Percentiles rank a stretch among this genome's conserved stretches.
Conservation (phyloP, 1,140 invertebrate species). For the Metaphire vulgaris region DNA sequence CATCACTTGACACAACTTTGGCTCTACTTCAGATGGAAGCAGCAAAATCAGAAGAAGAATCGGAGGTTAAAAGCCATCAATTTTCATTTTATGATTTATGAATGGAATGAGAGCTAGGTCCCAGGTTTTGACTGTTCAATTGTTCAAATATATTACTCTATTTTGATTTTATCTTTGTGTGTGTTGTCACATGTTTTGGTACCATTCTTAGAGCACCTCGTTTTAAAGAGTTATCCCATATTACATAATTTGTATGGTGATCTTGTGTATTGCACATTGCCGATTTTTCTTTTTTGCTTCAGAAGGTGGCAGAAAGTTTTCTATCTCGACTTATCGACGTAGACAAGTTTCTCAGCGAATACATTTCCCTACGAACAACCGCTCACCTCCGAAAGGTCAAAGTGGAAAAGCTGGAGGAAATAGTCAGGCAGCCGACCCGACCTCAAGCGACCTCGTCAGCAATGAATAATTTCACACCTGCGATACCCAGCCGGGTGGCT, state of each 20-base stretch:
- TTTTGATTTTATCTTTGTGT: too few species aligned
- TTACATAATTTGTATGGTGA: too few species aligned
- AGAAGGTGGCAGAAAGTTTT: conserved; percentile 3
- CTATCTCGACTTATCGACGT: neutral
- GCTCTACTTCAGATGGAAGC: conserved; percentile 20
- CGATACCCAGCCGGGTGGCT: neutral
- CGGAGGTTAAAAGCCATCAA: too few species aligned
- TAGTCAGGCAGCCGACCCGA: neutral
- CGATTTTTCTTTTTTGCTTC: too few species aligned
- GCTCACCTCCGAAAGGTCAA: conserved; percentile 5
- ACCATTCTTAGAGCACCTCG: too few species aligned
- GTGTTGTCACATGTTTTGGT: too few species aligned
- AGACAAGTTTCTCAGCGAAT: neutral
- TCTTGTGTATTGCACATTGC: too few species aligned
- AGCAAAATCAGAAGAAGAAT: conserved; percentile 22
- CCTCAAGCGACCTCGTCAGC: neutral
- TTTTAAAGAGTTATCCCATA: too few species aligned
- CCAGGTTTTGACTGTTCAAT: too few species aligned
- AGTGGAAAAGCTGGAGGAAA: conserved; percentile 12
- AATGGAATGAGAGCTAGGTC: too few species aligned
- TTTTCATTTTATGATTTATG: too few species aligned
- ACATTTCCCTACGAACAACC: conserved; percentile 3
- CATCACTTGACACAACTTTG: conserved; percentile 14
- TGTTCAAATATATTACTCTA: too few species aligned
- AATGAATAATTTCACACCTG: neutral